A percentile compares a stretch with the other conserved stretches of the same genome.
Evolutionary conservation across 2,888 invertebrate genomes (phyloP).

Genomic region (Choristoneura rosaceana): DNA sequence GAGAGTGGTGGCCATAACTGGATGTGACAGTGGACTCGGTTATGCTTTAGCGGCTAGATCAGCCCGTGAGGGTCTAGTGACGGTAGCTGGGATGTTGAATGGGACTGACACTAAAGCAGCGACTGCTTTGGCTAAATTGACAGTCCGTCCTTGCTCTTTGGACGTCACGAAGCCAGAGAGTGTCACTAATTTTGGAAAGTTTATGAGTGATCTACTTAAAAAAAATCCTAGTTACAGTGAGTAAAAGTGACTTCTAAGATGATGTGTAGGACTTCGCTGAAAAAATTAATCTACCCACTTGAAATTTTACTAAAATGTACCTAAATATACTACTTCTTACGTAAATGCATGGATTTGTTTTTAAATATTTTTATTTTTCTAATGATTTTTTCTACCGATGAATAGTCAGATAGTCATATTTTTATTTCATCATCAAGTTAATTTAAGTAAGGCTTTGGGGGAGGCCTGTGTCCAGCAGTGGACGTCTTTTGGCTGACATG

Average conservation of each 20-base stretch:
- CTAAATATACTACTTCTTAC: no score
- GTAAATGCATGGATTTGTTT: no score
- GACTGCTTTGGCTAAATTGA: conserved; percentile 67
- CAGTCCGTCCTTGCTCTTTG: conserved; percentile 83
- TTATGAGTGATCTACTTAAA: conserved; percentile 74
- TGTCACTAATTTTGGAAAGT: conserved; percentile 79
- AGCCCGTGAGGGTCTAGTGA: conserved; percentile 87
- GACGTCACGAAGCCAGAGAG: conserved; percentile 88
- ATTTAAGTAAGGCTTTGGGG: no score
- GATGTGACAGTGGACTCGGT: conserved; percentile 95
- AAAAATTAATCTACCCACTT: not conserved
- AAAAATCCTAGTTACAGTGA: conserved; percentile 82
- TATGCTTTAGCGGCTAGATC: conserved; percentile 88
- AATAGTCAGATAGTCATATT: no score
- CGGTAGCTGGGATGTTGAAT: conserved; percentile 89
- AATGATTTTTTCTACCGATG: no score
- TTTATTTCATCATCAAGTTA: no score
- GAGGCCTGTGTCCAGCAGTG: no score
- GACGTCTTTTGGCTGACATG: no score
- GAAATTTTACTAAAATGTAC: no score
- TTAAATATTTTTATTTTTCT: no score
- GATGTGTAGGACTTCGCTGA: no score
- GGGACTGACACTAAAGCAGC: conserved; percentile 84
- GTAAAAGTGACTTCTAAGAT: conserved; percentile 49
- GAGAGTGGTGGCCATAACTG: conserved; percentile 89